Base-by-base conservation (phyloP, 2,888 invertebrate genomes). In the Cheilosia urbana region DNA sequence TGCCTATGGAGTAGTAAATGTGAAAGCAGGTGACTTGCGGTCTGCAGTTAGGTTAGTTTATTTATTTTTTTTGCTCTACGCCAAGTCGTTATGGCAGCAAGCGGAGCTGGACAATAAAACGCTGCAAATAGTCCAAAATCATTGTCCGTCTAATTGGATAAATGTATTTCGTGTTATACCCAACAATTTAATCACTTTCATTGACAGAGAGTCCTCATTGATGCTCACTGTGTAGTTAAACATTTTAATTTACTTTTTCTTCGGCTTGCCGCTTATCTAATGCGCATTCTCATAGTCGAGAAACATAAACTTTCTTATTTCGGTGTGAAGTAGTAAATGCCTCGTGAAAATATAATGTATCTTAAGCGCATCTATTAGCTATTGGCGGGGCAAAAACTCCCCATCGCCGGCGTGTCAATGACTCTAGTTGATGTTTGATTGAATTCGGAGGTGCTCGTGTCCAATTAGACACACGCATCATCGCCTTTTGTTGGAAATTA, bases 1-100 rank as follows among this genome's bases (percentile, higher is more conserved):
- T 62, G 27, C 47, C 60, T 80, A 62, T 73, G 75, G 68, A 81
- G 65, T 78, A 53, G 83, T 47, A 53, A 84, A 79, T 84, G 83
- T 84, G 83, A 84, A 84, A 84, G 83, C 83, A 84, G 75, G 83
- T 84, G 79, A 79, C 79, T 65, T 79, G 69, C 62, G 69, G 69
- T 79, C 24, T 49, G 75, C 63, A 57, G 21, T 49, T 55, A 47
- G 58, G 30, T 49, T 55, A 45, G 66, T 73, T 17, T 63, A n/a
- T n/a, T 62, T 0, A 11, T 19, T 60, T 71, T 71, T 47, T 60
- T 83, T 73, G 62, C 24, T 30, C 24, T 17, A 63, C 42, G 24
- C 58, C 45, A 53, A 71, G 37, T 27, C 15, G 27, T 45, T 55
- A 9, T 27, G 58, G 47, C 37, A 55, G 19, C 40, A 51, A 55